Evolutionary conservation across 2,797 vertebrate genomes (phyloP).

Genomic region (Sardinella longiceps): DNA sequence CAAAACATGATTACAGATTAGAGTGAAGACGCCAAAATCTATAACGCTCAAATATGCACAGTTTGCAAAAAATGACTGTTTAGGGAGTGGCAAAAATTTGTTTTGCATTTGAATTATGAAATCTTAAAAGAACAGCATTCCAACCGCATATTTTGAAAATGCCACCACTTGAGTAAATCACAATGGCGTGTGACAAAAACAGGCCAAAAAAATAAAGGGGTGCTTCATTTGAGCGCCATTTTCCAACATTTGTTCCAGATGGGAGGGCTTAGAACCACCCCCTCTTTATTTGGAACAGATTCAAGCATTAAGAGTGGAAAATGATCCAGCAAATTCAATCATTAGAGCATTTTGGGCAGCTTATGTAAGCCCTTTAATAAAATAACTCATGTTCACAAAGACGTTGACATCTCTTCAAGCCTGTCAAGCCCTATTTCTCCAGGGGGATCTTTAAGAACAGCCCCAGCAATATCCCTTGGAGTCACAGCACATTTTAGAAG

Average conservation of each 20-base stretch:
- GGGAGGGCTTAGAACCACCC: slow-evolving; percentile 56
- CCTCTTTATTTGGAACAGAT: slow-evolving; percentile 45
- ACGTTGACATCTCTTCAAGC: slow-evolving; percentile 43
- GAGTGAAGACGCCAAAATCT: background rate
- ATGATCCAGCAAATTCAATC: slow-evolving; percentile 44
- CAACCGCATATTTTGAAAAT: slow-evolving; percentile 38
- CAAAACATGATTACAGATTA: background rate
- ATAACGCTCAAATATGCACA: background rate
- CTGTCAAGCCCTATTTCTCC: background rate
- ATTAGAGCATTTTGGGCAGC: slow-evolving; percentile 55
- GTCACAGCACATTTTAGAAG: background rate
- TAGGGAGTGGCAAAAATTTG: slow-evolving; percentile 23
- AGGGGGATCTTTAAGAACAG: background rate
- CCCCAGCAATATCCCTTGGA: background rate
- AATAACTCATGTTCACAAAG: slow-evolving; percentile 51
- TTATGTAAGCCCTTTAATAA: slow-evolving; percentile 59
- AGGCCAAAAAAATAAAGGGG: slow-evolving; percentile 16
- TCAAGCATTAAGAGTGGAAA: slow-evolving; percentile 51
- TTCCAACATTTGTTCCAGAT: slow-evolving; percentile 62
- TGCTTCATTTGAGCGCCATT: slow-evolving; percentile 50
- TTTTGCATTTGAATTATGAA: background rate
- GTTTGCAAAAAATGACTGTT: slow-evolving; percentile 35
- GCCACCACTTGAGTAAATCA: slow-evolving; percentile 44
- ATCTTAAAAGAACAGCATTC: background rate
- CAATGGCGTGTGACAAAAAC: slow-evolving; percentile 33